Base-by-base conservation (phyloP, 2,113 vertebrate genomes). In the Scartelaos histophorus region DNA sequence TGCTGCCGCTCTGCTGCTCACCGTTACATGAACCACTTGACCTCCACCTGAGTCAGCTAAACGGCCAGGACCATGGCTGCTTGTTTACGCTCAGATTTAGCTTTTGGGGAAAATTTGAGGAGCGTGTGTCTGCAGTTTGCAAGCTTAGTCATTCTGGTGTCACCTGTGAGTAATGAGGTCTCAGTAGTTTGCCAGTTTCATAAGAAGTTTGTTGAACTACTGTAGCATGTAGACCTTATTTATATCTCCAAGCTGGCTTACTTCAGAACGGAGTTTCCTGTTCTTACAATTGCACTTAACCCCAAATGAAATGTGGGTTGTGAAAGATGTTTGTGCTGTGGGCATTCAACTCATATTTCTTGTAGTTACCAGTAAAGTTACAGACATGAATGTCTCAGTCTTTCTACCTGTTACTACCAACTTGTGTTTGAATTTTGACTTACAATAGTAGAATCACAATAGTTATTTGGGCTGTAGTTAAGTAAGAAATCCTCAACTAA, bases 1-100 rank as follows among this genome's bases (percentile, higher is more conserved):
- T 75, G 78, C 75, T 70, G 82, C 80, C 74, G 76, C 73, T 74
- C 73, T 54, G 78, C 75, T 54, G 80, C 71, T 78, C 75, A 78
- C 74, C 72, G 79, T 78, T 57, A 78, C 29, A 76, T 61, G 71
- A 87, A 84, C 84, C 76, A 51, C 9, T 1, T 79, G 88, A 85
- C 82, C 83, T 88, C 81, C 80, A 70, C 62, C 71, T 78, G 80
- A 85, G 80, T 88, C 85, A 83, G 82, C 76, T 77, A 72, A 74
- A 71, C 54, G 22, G 13, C 60, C n/a, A 53, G 22, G 7, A 73
- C 75, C 17, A 46, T 54, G 57, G 65, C 65, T 24, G 29, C 3
- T 29, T 38, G 54, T 43, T 24, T 66, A 43, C 35, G 24, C 49
- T 21, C 65, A 58, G 49, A 57, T 66, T 46, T 47, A 35, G 21